A percentile compares a stretch with the other conserved stretches of the same genome.
These are phyloP conservation scores for Oncopodura yosiiana DNA, from an alignment of 1,140 invertebrate species.

Conservation along the genomic window DNA sequence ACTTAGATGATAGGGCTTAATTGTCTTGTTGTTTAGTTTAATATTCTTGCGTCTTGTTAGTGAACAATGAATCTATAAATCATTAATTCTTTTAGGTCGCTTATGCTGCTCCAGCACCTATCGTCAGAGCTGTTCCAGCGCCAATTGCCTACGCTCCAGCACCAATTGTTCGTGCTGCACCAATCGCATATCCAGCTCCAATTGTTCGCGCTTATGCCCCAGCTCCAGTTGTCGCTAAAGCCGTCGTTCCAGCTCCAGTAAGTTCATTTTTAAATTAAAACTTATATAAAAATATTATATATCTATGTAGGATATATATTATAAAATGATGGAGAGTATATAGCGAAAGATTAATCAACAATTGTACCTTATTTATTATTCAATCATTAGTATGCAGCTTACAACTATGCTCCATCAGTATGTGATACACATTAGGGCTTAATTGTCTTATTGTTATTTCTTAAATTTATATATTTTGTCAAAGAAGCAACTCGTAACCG, in stretches of 20 bases:
- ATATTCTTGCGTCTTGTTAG: too few species aligned
- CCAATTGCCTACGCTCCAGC: not conserved
- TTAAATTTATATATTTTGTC: not conserved
- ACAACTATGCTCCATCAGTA: too few species aligned
- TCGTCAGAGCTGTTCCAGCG: conserved; percentile 4
- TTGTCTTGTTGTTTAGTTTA: too few species aligned
- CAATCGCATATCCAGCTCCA: not conserved
- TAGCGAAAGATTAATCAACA: not conserved
- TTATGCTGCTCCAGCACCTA: not conserved
- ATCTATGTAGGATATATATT: not conserved
- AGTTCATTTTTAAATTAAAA: not conserved
- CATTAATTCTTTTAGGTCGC: not conserved
- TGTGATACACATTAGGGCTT: too few species aligned
- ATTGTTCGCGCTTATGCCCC: not conserved
- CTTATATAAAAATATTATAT: not conserved
- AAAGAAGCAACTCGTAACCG: not conserved
- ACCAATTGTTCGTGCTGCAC: not conserved
- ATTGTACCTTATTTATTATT: not conserved
- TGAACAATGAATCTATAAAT: not conserved
- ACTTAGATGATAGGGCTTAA: too few species aligned
- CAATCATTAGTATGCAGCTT: too few species aligned
- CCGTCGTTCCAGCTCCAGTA: not conserved
- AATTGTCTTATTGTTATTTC: too few species aligned
- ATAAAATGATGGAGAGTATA: not conserved
- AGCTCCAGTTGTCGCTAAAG: not conserved